Base-by-base conservation (phyloP, 2,888 invertebrate species). In the Exocentrus adspersus region DNA sequence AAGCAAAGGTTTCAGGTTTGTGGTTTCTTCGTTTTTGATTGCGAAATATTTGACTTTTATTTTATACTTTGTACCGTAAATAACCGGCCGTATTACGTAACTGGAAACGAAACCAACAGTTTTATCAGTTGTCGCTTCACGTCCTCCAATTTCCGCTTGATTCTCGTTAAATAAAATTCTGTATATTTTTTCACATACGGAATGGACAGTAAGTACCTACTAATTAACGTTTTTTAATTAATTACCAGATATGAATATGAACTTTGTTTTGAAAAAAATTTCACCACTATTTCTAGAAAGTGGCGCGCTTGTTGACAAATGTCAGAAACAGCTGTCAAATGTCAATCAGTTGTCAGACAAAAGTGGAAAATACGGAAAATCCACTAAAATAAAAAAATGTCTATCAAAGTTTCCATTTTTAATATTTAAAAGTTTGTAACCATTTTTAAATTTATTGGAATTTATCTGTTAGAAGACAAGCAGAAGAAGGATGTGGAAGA, bases 401-500 rank as follows among this genome's bases (percentile, higher is more conserved):
- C 24, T 24, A 5, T 7, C 24, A 24, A 24, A 3, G 7, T 24
- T 24, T 5, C 7, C 24, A 24, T 3, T 7, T 5, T 7, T 32
- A 9, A 10, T 2, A 7, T 10, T 32, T 10, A 7, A 32, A 7
- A 28, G 9, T 28, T 10, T 2, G 2, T 9, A 32, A 20, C 20
- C 53, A 58, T 58, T 42, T 14, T 43, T 7, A 9, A 24, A 5
- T 20, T n/a, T 45, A 17, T 45, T 46, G 21, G 10, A 50, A 24
- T 14, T 54, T 54, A 48, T 64, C 56, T 37, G 48, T 21, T 45
- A 71, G 73, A 71, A 72, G 72, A 75, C 52, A 79, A 79, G 68
- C 64, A 75, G 6, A 65, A 73, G 60, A 77, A 79, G 75, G 78
- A 79, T 72, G 79, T 73, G 10, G 79, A 81, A 70, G 81, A 81